phyloP scores from a whole-genome alignment of 2,113 vertebrate species.

The Pachycephala philippinensis region DNA sequence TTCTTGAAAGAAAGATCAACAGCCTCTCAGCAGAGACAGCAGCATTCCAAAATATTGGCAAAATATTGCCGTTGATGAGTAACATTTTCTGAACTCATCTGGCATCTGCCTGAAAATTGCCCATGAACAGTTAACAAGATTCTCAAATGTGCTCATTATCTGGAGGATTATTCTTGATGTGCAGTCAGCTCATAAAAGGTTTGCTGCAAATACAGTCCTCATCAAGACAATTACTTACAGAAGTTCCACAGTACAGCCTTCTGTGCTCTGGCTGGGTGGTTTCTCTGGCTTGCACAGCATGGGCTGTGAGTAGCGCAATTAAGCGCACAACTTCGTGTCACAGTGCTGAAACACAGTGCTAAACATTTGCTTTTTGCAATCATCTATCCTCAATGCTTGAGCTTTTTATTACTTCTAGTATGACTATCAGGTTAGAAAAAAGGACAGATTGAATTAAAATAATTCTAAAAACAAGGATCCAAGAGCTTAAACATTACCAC shows the following conservation, averaged over 20 bases:
- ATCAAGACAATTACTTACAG: not conserved
- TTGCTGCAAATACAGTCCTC: not conserved
- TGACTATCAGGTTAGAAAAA: not conserved
- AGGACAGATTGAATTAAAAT: not conserved
- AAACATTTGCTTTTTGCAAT: not conserved
- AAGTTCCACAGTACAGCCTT: not conserved
- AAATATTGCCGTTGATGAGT: not conserved
- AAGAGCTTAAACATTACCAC: not conserved
- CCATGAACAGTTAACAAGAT: not conserved
- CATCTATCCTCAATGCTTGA: not conserved
- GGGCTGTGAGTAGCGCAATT: not conserved
- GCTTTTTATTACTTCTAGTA: not conserved
- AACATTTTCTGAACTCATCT: not conserved
- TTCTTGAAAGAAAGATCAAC: not conserved
- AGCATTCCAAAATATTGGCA: not conserved
- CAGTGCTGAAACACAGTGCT: fast-evolving
- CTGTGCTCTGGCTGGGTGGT: not conserved
- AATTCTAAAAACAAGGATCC: not conserved
- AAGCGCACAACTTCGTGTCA: not conserved
- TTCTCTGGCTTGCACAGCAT: not conserved
- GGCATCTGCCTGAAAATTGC: not conserved
- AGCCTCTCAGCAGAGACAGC: not conserved
- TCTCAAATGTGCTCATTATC: constrained; percentile 7
- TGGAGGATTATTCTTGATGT: not conserved
- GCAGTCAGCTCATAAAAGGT: not conserved